Base-by-base conservation (phyloP, 2,797 vertebrate genomes). In the Syngnathus acus region DNA sequence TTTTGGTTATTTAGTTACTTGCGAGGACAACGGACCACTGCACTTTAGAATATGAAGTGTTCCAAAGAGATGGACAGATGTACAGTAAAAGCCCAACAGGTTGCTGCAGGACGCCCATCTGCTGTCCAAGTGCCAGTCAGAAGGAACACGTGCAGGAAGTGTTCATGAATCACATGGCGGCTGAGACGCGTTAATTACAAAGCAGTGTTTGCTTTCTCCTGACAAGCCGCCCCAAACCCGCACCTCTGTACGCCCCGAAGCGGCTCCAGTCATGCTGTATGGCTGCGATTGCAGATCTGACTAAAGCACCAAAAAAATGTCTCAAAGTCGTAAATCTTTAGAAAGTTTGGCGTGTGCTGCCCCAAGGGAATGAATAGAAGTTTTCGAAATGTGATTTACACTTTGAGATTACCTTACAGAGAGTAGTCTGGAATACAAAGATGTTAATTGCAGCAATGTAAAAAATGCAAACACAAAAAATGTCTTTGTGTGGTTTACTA, bases 131-230 rank as follows among this genome's bases (percentile, higher is more conserved):
- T 71, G 65, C 68, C 79, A 78, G 69, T 77, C 66, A 70, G 32
- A 62, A 61, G 65, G 55, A 68, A 71, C 74, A 69, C 68, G 85
- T 71, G 74, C 68, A 79, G 62, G 64, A 78, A 67, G 62, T 72
- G 68, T 68, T 79, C 75, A 89, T 91, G 82, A 89, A 89, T 91
- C 88, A 90, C 61, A 32, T n/a, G 13, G 38, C 64, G 70, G 69
- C 70, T 54, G 70, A 73, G 88, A 90, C 88, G 87, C 66, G 64
- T 79, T 90, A 87, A 92, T 92, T 89, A 89, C 79, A 89, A 89
- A 79, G 83, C 75, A 67, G 67, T 48, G 69, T 54, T 78, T 69
- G 65, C 72, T 73, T 86, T 87, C 57, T 70, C 78, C 73, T 66
- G 72, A 82, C 77, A 75, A 82, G 88, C 67, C 87, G 81, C 82